phyloP scores from a whole-genome alignment of 2,888 invertebrate genomes.

The Spilosoma lubricipeda region DNA sequence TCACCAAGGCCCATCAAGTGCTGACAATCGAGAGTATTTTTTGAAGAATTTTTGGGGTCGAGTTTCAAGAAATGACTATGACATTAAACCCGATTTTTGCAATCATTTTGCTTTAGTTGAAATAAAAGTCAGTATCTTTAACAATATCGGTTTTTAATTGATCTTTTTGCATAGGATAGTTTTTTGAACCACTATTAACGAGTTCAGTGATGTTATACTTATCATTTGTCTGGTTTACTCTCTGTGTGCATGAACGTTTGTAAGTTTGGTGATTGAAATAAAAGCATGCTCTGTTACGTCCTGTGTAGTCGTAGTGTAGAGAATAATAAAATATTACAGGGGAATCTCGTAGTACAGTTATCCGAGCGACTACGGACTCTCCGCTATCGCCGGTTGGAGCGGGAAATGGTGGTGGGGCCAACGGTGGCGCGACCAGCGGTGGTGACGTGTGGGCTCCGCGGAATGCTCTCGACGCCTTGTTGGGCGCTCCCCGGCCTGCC shows the following conservation, averaged over 20 bases:
- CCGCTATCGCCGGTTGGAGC: slow-evolving; percentile 93
- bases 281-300: background rate
- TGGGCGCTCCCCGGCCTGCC: slow-evolving; percentile 82
- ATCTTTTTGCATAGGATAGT: too few relatives aligned
- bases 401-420: slow-evolving; percentile 67
- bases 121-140: too few relatives aligned
- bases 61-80: too few relatives aligned
- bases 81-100: too few relatives aligned
- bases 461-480: slow-evolving; percentile 84
- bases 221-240: background rate
- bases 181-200: too few relatives aligned
- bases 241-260: background rate
- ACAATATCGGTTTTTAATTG: too few relatives aligned
- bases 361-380: slow-evolving; percentile 93
- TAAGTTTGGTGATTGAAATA: background rate
- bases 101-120: too few relatives aligned
- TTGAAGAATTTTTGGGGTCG: too few relatives aligned
- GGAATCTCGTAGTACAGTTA: slow-evolving; percentile 78
- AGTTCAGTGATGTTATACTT: background rate
- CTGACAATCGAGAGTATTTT: too few relatives aligned
- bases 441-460: slow-evolving; percentile 79
- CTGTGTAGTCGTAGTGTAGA: slow-evolving; percentile 17
- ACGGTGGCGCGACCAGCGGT: slow-evolving; percentile 37
- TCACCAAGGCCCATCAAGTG: too few relatives aligned
- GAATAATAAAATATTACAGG: slow-evolving; percentile 58